These are phyloP conservation scores for Synanthedon vespiformis DNA, from an alignment of 2,888 invertebrate species.

Conservation along the genomic window DNA sequence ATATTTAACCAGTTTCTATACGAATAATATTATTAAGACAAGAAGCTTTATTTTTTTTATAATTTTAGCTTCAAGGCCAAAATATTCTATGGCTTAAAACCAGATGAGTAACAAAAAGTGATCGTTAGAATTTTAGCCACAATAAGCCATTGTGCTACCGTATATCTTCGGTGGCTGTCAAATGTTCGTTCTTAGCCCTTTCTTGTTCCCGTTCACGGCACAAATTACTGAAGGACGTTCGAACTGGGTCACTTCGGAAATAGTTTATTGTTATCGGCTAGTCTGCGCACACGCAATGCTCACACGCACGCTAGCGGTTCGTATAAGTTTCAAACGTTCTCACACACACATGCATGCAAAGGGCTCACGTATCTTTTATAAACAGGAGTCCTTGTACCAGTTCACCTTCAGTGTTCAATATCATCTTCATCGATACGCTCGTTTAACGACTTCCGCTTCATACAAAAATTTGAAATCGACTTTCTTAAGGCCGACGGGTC, in stretches of 20 bases:
- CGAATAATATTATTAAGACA: background rate
- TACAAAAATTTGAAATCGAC: conserved; percentile 34
- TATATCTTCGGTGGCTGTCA: conserved; percentile 36
- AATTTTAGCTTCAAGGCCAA: conserved; percentile 1
- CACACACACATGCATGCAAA: conserved; percentile 45
- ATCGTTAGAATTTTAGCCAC: conserved; percentile 29
- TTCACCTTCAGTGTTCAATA: conserved; percentile 49
- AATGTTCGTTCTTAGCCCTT: conserved; percentile 55
- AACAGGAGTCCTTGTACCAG: conserved; percentile 41
- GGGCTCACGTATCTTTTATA: conserved; percentile 51
- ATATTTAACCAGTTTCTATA: background rate
- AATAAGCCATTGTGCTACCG: conserved; percentile 35
- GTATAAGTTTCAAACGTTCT: conserved; percentile 53
- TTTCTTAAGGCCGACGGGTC: conserved; percentile 57
- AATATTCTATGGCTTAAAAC: conserved; percentile 6
- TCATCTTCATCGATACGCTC: conserved; percentile 25
- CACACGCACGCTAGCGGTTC: conserved; percentile 38
- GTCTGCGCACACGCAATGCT: conserved; percentile 61
- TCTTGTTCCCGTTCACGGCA: conserved; percentile 67
- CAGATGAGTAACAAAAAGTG: conserved; percentile 24
- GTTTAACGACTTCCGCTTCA: conserved; percentile 54
- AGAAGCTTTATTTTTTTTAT: background rate
- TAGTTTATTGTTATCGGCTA: conserved; percentile 70
- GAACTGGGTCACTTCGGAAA: conserved; percentile 71
- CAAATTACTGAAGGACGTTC: conserved; percentile 68